Conservation (phyloP, 2,797 vertebrate species). For the Brachymystax lenok region DNA sequence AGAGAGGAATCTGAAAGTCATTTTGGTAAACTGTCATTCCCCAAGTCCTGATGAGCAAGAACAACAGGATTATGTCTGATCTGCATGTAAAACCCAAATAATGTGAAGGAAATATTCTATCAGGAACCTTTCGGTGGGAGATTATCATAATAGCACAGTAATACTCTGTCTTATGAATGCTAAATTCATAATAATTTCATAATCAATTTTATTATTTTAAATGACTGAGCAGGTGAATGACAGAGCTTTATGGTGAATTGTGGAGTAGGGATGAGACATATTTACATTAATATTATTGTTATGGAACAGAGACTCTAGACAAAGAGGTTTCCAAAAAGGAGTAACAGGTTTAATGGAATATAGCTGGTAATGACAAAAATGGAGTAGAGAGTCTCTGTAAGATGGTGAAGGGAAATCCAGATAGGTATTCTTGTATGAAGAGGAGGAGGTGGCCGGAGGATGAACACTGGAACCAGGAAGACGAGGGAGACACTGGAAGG, state of each 20-base stretch:
- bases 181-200: neutral
- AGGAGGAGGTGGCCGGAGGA: too few species aligned
- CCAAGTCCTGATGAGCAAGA: neutral
- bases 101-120: neutral
- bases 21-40: too few species aligned
- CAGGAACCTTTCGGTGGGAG: slow-evolving; percentile 2
- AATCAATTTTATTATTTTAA: neutral
- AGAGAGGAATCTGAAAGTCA: too few species aligned
- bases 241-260: neutral
- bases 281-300: slow-evolving; percentile 1
- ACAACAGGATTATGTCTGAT: neutral
- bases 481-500: too few species aligned
- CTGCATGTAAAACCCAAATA: neutral
- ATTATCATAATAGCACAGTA: neutral
- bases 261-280: neutral
- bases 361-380: too few species aligned
- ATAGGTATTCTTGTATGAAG: too few species aligned
- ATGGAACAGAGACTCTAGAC: too few species aligned
- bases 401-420: too few species aligned
- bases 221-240: slow-evolving; percentile 3
- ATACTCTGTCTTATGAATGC: neutral
- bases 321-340: too few species aligned
- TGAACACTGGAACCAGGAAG: too few species aligned
- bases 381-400: too few species aligned
- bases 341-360: too few species aligned